Evolutionary conservation across 2,888 invertebrate genomes (phyloP).

Genomic region (Mayetiola destructor): DNA sequence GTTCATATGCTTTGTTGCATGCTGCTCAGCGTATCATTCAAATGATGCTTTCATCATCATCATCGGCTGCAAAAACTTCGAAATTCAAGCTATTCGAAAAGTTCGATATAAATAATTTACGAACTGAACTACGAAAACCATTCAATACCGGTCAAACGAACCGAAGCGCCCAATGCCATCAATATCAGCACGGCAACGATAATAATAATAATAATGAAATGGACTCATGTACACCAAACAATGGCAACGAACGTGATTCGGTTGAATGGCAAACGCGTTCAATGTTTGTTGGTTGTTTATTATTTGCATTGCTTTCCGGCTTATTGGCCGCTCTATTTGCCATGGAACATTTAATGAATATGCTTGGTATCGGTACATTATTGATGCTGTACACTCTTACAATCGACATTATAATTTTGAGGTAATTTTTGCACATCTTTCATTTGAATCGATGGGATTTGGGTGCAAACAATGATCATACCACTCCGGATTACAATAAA

Average conservation of each 20-base stretch:
- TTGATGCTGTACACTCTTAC: constrained; percentile 86
- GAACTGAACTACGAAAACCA: neutral
- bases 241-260: neutral
- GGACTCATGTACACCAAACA: too few species aligned
- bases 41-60: neutral
- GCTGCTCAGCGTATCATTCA: neutral
- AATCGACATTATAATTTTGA: constrained; percentile 71
- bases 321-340: constrained; percentile 77
- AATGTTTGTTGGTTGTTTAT: too few species aligned
- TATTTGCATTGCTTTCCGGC: constrained; percentile 52
- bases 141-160: neutral
- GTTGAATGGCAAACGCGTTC: neutral
- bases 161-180: neutral
- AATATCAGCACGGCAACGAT: neutral
- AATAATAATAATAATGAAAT: neutral
- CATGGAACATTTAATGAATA: constrained; percentile 78
- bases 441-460: too few species aligned
- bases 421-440: constrained; percentile 35
- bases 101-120: constrained; percentile 5
- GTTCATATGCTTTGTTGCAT: neutral
- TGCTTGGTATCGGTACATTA: constrained; percentile 81
- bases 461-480: neutral
- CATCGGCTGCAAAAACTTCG: neutral
- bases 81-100: constrained; percentile 8
- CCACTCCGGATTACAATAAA: neutral